Evolutionary conservation across 2,113 vertebrate genomes (phyloP), one percentile per base, ranked within the genome.

Genomic region (Rafetus swinhoei): DNA sequence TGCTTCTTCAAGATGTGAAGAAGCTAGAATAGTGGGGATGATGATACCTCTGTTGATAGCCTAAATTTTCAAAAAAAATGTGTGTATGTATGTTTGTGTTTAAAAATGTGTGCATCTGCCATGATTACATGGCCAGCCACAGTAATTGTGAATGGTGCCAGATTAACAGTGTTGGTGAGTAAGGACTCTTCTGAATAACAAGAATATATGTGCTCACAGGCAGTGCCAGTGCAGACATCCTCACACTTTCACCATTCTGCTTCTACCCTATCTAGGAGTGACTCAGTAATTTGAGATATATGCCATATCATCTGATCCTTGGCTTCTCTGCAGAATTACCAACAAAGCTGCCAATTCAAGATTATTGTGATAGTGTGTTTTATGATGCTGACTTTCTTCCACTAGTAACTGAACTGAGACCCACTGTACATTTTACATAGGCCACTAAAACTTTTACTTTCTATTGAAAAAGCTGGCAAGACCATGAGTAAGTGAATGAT

Each of bases 231-330:
- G 8, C 32, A 54, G 7, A 2, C 14, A 5, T 19, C 53, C 2
- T 54, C 24, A 7, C 56, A 4, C 13, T 25, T 27, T 32, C 25
- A 2, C 62, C n/a, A 35, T 72, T 72, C 9, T 9, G 18, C 65
- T 72, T n/a, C 65, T 72, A 9, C 0, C 11, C 22, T 1, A 45
- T 1, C 7, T 1, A 55, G 19, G 16, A 56, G 72, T 13, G 29
- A 53, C 74, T 53, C 8, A 69, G 16, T 35, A 69, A 72, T 35
- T 35, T 72, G 9, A 62, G 55, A 1, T 1, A 69, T 79, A 15
- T 22, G 24, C 2, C 62, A 21, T 3, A 24, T 10, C 7, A 39
- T 27, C 29, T 83, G 65, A 21, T 35, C n/a, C 14, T 55, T 87
- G 57, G 6, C 7, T 54, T 50, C 55, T 35, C 76, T 2, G 3